Base-by-base conservation (phyloP, 2,888 invertebrate species). In the Arrhopalites spinosus region DNA sequence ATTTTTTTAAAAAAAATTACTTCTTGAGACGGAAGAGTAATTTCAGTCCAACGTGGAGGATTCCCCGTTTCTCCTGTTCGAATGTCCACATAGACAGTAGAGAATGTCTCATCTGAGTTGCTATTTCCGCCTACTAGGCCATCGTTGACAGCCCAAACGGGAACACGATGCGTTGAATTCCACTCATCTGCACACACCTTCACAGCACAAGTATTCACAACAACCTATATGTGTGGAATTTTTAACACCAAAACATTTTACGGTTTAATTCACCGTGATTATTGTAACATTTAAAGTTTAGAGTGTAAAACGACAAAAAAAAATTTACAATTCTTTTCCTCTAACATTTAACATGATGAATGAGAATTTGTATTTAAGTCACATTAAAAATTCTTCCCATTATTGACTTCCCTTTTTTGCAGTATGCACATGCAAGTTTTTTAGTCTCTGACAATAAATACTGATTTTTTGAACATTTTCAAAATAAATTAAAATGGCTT, bases 101-200 rank as follows among this genome's bases (percentile, higher is more conserved):
- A 76, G 15, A 70, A 36, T 13, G 74, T 69, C 11, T 61, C 64
- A 27, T 78, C 79, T 23, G 56, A 56, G 13, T 77, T 77, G 20
- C 56, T 69, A 53, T 47, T 73, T 7, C 78, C 81, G 11, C 82
- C 82, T 56, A 78, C 80, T 11, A 82, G 78, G 7, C 82, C 82
- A 73, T 82, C 82, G 64, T 81, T 81, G 15, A 82, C 73, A 27
- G 80, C 83, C 81, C 82, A 83, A 27, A 83, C 78, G 29, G 83
- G 81, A 20, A 83, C 74, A 59, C 81, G 78, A 53, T 83, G 83
- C 1, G 83, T 83, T 13, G 76, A 66, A 64, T 83, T 84, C 83
- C 83, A 84, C 75, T 83, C 82, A 74, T 83, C 82, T 8, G 81
- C 81, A 76, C 84, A 84, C 7, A 84, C 81, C 75, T 83, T 82